Evolutionary conservation across 2,888 invertebrate genomes (phyloP).

Genomic region (Imbricaverruca yamaguchii): DNA sequence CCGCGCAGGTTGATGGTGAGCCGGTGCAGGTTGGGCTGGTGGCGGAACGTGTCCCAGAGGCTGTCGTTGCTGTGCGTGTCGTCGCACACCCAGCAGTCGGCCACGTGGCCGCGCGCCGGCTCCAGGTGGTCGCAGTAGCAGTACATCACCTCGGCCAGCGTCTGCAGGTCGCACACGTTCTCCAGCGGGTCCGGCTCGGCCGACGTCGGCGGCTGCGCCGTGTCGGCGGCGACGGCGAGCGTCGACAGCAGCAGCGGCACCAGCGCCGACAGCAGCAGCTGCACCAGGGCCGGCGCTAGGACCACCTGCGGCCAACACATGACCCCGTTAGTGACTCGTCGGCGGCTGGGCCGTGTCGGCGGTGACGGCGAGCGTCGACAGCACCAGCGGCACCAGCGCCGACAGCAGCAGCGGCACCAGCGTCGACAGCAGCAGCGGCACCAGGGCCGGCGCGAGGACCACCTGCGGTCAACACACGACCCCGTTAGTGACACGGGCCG

Average conservation of each 20-base stretch:
- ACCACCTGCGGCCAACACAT: not conserved
- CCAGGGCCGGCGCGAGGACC: not conserved
- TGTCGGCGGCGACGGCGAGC: not conserved
- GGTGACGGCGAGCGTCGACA: not conserved
- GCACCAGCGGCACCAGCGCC: not conserved
- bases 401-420: too few species aligned
- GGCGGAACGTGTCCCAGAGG: constrained; percentile 31
- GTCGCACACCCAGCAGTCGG: constrained; percentile 33
- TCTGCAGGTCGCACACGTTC: not conserved
- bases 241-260: not conserved
- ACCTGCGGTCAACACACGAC: not conserved
- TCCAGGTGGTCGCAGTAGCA: constrained; percentile 10
- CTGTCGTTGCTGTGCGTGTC: constrained; percentile 28
- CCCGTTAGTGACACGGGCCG: not conserved
- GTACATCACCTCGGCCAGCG: not conserved
- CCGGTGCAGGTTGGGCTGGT: constrained; percentile 29
- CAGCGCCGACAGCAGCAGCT: not conserved
- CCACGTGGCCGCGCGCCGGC: constrained; percentile 28
- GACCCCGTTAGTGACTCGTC: not conserved
- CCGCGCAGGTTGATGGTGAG: constrained; percentile 32
- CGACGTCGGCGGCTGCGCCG: not conserved
- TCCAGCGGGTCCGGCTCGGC: not conserved
- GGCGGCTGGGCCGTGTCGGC: too few species aligned
- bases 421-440: too few species aligned
- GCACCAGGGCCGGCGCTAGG: not conserved